phyloP scores from a whole-genome alignment of 92 coral and sea anemone genomes.

The Pocillopora meandrina region DNA sequence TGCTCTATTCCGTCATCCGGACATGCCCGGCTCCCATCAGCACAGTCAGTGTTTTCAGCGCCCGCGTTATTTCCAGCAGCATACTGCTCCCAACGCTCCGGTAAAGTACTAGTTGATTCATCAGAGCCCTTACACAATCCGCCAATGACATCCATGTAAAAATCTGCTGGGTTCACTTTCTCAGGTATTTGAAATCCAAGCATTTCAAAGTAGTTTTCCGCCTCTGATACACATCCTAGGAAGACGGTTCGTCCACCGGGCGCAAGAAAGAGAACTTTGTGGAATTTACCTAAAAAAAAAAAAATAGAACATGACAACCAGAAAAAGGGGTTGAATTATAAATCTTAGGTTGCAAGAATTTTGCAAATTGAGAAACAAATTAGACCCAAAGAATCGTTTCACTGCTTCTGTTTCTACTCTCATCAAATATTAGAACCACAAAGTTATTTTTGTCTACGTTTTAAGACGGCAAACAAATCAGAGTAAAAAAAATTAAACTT shows the following conservation, averaged over 20 bases:
- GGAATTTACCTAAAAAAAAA: constrained; percentile 63
- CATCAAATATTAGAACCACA: too few species aligned
- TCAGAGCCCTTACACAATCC: constrained; percentile 16
- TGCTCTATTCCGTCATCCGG: too few species aligned
- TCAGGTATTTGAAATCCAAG: constrained; percentile 70
- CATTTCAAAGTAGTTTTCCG: constrained; percentile 59
- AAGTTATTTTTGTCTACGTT: too few species aligned
- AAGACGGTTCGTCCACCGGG: constrained; percentile 90
- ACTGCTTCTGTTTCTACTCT: too few species aligned
- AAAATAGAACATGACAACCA: neutral
- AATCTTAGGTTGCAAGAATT: too few species aligned
- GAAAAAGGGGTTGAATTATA: too few species aligned
- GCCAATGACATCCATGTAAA: constrained; percentile 90
- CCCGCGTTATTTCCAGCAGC: neutral
- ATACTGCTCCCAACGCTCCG: neutral
- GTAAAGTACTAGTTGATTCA: neutral
- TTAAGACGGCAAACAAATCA: neutral
- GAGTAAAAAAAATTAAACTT: neutral
- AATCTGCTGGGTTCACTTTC: constrained; percentile 90
- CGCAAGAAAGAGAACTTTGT: constrained; percentile 83
- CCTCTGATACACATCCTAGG: constrained; percentile 76
- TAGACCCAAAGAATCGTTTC: too few species aligned
- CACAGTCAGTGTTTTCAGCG: too few species aligned
- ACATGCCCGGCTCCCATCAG: too few species aligned
- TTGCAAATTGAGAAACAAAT: too few species aligned